Base-by-base conservation (phyloP, 2,888 invertebrate genomes). In the Lacanobia wlatinum region DNA sequence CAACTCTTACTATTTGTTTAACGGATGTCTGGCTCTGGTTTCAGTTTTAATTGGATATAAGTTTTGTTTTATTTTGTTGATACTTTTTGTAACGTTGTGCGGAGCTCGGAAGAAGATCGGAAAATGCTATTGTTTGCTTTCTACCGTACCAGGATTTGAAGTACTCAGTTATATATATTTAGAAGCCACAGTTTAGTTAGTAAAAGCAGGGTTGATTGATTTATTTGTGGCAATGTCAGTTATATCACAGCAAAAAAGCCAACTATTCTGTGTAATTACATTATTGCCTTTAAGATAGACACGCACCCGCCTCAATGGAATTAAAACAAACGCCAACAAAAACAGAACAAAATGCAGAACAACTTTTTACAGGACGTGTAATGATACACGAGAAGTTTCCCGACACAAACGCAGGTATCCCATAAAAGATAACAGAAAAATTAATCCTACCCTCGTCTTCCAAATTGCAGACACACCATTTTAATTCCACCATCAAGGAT, bases 401-500 rank as follows among this genome's bases (percentile, higher is more conserved):
- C 6, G 8, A 18, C 50, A 56, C n/a, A 58, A 14, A 23, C 56
- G 23, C 55, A 56, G 7, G 61, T 43, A 53, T 34, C 23, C 50
- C 48, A 50, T 38, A 65, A 74, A 76, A 80, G 60, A 74, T 65
- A 43, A 80, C 74, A 53, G 14, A 61, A 66, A 74, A 52, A 74
- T 38, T 38, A 40, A 78, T 60, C 67, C 55, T 46, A 76, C 60
- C 60, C 82, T 78, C 56, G 50, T 70, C 53, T 70, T 52, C 21
- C n/a, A 70, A 77, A 82, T 82, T 28, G 50, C 70, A 82, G 65
- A 82, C 61, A 68, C 55, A 55, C 69, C 59, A 71, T 73, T 77
- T 63, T 65, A 82, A 83, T 78, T 59, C 60, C 46, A 38, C 58
- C 74, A 80, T 62, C 73, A 83, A 70, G 80, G 53, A 83, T 60